Evolutionary conservation across 2,888 invertebrate species (phyloP), one percentile per base, ranked within the genome.

Genomic region (Aporophyla lueneburgensis): DNA sequence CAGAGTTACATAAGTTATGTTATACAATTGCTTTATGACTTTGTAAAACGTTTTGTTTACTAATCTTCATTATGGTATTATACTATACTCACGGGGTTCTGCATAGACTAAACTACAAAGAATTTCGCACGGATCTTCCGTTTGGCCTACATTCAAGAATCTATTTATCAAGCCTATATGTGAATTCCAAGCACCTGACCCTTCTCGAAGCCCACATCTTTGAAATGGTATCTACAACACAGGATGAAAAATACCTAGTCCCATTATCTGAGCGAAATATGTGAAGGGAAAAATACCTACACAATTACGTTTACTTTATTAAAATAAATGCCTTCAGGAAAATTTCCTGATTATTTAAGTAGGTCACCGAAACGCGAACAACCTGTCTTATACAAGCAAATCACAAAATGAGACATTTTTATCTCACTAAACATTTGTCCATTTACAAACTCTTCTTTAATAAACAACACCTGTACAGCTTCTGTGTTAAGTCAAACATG

Each of bases 401-500:
- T 80, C 74, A 74, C 40, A 9, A 14, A 12, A 59, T 14, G 9
- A 63, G 62, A 79, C 73, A 56, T 53, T 53, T 59, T 81, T 71
- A 81, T 81, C 81, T 74, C 12, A 43, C 54, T 33, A 5, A 56
- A 59, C n/a, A 63, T 46, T 10, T 66, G 33, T 59, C 12, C 72
- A n/a, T 43, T 40, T 14, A 53, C 58, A 16, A 33, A 43, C 1
- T 46, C 1, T 27, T 53, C 9, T 62, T 12, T 16, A 43, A 19
- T 71, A n/a, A 40, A 43, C 59, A 56, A 56, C 40, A 53, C 40
- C 53, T 46, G 43, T 49, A 53, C 40, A 14, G 7, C n/a, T n/a
- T n/a, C n/a, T n/a, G n/a, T n/a, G n/a, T 74, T 81, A 33, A 49
- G 14, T 43, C 43, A 66, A 81, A 81, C 54, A 81, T 61, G 54